A percentile compares a stretch with the other conserved stretches of the same genome.
Evolutionary conservation across 2,888 invertebrate species (phyloP).

Genomic region (Ophraella communa): DNA sequence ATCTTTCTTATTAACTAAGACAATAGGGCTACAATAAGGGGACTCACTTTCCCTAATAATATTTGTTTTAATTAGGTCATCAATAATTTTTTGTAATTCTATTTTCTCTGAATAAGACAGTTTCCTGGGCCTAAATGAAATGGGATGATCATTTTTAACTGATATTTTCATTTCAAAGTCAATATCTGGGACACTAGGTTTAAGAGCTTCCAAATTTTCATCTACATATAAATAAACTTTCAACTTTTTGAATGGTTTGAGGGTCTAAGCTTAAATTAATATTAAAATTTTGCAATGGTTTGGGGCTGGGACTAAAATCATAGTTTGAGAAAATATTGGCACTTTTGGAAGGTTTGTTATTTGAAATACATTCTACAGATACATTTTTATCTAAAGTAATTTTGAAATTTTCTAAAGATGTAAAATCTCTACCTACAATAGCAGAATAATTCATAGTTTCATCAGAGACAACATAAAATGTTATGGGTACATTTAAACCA

Average conservation of each 20-base stretch:
- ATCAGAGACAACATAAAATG: neutral
- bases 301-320: neutral
- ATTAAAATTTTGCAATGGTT: neutral
- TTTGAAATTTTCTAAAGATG: neutral
- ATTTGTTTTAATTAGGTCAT: slow-evolving; percentile 18
- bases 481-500: neutral
- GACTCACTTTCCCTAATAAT: slow-evolving; percentile 23
- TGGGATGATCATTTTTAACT: too few relatives aligned
- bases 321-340: neutral
- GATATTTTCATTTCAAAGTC: neutral
- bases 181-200: neutral
- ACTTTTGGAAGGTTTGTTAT: neutral
- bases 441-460: neutral
- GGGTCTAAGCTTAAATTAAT: neutral
- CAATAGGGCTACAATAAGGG: slow-evolving; percentile 18
- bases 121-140: slow-evolving; percentile 9
- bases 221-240: neutral
- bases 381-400: neutral
- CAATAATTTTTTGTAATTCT: slow-evolving; percentile 28
- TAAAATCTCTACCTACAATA: neutral
- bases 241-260: neutral
- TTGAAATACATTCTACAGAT: neutral
- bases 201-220: neutral
- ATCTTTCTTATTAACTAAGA: slow-evolving; percentile 30
- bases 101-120: slow-evolving; percentile 30